phyloP scores from a whole-genome alignment of 2,113 vertebrate species.

The Tretioscincus oriximinensis region DNA sequence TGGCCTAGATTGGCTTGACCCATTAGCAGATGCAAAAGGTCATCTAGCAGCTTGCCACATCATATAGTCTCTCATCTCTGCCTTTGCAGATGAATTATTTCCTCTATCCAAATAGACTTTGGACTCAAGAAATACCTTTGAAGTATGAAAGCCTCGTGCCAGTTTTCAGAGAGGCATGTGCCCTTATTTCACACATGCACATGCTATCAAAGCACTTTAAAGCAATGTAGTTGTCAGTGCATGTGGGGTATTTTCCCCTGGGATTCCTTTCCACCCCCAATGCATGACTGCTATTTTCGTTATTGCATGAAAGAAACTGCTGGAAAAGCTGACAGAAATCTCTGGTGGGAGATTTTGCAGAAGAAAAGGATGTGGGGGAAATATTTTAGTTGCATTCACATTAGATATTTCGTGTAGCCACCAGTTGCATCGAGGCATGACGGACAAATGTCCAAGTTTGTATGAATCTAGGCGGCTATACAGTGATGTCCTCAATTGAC shows the following conservation, averaged over 20 bases:
- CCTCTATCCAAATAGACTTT: conserved; percentile 6
- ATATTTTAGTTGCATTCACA: too few species aligned
- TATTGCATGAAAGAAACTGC: background rate
- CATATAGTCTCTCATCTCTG: background rate
- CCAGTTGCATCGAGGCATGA: too few species aligned
- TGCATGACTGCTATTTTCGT: background rate
- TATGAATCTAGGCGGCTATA: too few species aligned
- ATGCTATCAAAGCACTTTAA: background rate
- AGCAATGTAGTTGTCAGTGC: background rate
- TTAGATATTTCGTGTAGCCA: too few species aligned
- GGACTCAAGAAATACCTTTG: background rate
- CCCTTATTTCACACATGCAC: background rate
- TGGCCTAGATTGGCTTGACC: background rate
- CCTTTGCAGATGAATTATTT: fast-evolving
- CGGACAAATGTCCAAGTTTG: too few species aligned
- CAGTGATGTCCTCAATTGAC: too few species aligned
- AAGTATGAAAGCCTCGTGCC: background rate
- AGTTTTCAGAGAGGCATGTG: background rate
- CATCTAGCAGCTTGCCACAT: background rate
- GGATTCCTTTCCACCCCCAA: conserved; percentile 1
- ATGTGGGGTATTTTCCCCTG: background rate
- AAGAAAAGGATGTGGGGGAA: background rate
- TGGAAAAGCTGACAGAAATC: background rate
- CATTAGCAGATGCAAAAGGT: background rate
- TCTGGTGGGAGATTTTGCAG: background rate